Percentiles rank a stretch among this genome's conserved stretches.
Evolutionary conservation across 1,140 invertebrate genomes (phyloP).

Genomic region (Meloidogyne exigua): DNA sequence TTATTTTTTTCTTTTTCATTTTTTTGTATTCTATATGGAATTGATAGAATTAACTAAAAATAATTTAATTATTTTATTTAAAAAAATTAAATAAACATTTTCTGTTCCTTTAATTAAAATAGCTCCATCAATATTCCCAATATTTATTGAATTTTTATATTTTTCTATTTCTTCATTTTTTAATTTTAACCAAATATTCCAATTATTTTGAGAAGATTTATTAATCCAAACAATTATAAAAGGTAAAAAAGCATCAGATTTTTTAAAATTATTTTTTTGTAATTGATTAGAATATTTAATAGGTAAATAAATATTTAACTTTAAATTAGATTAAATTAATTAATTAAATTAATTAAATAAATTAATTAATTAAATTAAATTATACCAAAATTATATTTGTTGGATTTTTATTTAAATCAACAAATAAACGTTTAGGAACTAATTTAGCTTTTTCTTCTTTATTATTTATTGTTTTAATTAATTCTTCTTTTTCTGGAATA

Average conservation of each 20-base stretch:
- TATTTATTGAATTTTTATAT: background rate
- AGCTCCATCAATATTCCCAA: conserved; percentile 13
- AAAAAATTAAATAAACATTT: conserved; percentile 13
- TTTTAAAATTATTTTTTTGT: conserved; percentile 14
- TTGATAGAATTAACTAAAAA: conserved; percentile 14
- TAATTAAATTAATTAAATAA: background rate
- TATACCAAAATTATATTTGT: background rate
- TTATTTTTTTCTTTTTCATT: background rate
- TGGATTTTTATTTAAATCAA: conserved; percentile 1
- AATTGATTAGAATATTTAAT: background rate
- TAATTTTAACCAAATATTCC: conserved; percentile 17
- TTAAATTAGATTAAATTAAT: background rate
- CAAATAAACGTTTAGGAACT: conserved; percentile 15
- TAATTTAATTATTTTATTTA: background rate
- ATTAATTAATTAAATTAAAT: background rate
- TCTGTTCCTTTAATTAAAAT: conserved; percentile 15
- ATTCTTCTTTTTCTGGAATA: background rate
- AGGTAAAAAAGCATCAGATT: conserved; percentile 12
- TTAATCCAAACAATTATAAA: conserved; percentile 16
- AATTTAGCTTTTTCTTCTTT: background rate
- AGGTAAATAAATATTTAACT: conserved; percentile 18
- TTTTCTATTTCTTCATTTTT: background rate
- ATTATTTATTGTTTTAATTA: background rate
- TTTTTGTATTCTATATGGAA: conserved; percentile 24
- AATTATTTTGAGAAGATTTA: background rate